These are phyloP conservation scores for Motacilla tschutschensis DNA, from an alignment of 2,113 vertebrate species.

Conservation along the genomic window DNA sequence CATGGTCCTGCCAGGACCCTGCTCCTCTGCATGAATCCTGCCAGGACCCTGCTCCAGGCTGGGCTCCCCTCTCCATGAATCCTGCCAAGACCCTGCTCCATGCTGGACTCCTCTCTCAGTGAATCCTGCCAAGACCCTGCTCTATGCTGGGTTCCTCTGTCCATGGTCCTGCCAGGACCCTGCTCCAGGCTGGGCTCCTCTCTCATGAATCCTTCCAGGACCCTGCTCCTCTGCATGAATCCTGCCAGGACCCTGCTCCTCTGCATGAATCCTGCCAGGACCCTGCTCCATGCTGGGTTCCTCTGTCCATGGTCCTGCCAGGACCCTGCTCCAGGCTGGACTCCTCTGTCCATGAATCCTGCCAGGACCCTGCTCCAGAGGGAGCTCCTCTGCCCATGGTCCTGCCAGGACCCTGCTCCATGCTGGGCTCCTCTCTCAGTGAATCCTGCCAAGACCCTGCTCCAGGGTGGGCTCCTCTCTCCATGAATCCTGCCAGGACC, in stretches of 20 bases:
- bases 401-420: neutral
- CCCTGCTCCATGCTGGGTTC: neutral
- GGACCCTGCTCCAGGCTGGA: neutral
- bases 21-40: neutral
- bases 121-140: neutral
- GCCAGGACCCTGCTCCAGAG: too few relatives aligned
- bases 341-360: too few relatives aligned
- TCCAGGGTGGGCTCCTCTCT: neutral
- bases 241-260: too few relatives aligned
- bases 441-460: neutral
- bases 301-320: neutral
- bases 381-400: neutral
- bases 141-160: too few relatives aligned
- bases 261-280: neutral
- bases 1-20: neutral
- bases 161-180: too few relatives aligned
- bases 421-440: neutral
- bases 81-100: too few relatives aligned
- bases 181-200: neutral
- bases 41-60: neutral
- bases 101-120: neutral
- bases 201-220: neutral
- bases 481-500: too few relatives aligned
- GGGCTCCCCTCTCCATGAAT: too few relatives aligned
- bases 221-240: neutral